Evolutionary conservation across 2,888 invertebrate species (phyloP), one percentile per base, ranked within the genome.

Genomic region (Dendrolimus pini): DNA sequence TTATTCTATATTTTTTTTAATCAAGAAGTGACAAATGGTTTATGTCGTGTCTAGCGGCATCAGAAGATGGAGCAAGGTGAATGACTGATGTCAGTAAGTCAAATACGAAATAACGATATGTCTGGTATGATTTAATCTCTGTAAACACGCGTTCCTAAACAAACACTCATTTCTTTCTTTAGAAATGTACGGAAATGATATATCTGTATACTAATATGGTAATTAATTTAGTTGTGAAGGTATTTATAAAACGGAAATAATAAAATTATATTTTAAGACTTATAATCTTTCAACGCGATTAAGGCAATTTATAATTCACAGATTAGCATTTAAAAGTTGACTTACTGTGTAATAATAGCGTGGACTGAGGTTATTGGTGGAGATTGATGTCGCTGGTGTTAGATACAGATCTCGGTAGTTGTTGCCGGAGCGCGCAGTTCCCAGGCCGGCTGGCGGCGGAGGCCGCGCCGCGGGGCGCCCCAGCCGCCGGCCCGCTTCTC

Each of bases 331-430:
- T 30, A 30, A 30, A 18, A 18, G 18, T 30, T 30, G 30, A 9
- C 47, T 47, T 47, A 47, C 47, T 47, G 47, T 1, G 2, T 47
- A 47, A 9, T 47, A 47, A 12, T 10, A 47, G 12, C 47, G 47
- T 55, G 30, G 54, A 55, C 58, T 57, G 47, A 52, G 59, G 47
- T 47, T 12, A 47, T 9, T 60, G 55, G 12, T 47, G 47, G 68
- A 82, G 85, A 85, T 85, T 80, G 84, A 84, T 84, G 83, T 77
- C 76, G 74, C 70, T 65, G 70, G 59, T 64, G 62, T 59, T 69
- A 69, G 83, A 83, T 83, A 83, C 70, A 64, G 77, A 82, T 83
- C 82, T 78, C 70, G 72, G 69, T 65, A 71, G 66, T 74, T 71
- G 64, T 72, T 71, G 68, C 60, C 57, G 57, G 62, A 58, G 61